phyloP scores from a whole-genome alignment of 2,888 invertebrate genomes.

The Oegoconia quadripuncta region DNA sequence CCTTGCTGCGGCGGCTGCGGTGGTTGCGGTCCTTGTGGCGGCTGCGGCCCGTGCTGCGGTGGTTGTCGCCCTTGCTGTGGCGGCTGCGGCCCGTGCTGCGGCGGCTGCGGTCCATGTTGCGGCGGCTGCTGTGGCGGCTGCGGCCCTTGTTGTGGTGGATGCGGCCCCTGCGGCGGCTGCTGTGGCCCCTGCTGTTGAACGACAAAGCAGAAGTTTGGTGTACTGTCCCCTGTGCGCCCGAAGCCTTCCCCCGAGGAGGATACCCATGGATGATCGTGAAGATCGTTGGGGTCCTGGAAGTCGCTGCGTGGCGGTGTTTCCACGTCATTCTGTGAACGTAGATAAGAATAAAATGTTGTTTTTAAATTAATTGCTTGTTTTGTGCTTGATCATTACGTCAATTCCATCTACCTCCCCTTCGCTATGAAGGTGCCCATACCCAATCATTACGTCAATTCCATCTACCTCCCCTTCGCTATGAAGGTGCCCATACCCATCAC shows the following conservation, averaged over 20 bases:
- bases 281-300: neutral
- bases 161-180: constrained; percentile 44
- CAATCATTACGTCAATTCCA: no score
- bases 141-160: constrained; percentile 19
- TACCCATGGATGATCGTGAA: no score
- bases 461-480: no score
- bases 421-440: no score
- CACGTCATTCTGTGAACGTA: constrained; percentile 18
- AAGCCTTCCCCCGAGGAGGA: no score
- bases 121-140: constrained; percentile 22
- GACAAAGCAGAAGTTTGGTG: neutral
- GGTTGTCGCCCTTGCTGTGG: constrained; percentile 3
- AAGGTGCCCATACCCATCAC: no score
- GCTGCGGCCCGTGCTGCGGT: constrained; percentile 13
- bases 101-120: constrained; percentile 20
- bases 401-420: no score
- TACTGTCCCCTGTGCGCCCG: constrained; percentile 23
- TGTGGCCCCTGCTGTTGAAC: constrained; percentile 51
- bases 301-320: neutral
- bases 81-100: constrained; percentile 11
- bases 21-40: constrained; percentile 24
- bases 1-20: constrained; percentile 23
- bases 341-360: constrained; percentile 28
- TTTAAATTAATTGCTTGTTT: neutral
- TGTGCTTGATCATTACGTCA: neutral